Conservation (phyloP, 2,888 invertebrate species). For the Dasypolia templi region DNA sequence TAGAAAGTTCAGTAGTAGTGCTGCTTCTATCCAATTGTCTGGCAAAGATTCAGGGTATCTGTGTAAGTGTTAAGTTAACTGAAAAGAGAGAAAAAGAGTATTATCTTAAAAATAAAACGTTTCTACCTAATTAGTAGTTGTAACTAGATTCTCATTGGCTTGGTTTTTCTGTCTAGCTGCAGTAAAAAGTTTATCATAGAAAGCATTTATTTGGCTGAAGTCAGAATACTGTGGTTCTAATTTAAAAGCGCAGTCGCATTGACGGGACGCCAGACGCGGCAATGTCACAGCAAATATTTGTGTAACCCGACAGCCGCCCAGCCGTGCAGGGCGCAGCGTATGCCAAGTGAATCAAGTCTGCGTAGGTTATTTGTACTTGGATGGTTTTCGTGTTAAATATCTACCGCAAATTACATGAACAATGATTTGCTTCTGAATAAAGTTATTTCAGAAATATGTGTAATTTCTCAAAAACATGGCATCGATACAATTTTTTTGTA, state of each 20-base stretch:
- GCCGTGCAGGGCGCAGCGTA: constrained; percentile 22
- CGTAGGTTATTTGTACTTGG: constrained; percentile 16
- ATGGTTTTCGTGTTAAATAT: background rate
- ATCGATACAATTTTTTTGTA: background rate
- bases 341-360: constrained; percentile 32
- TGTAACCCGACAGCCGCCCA: constrained; percentile 45
- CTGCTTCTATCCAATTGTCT: constrained; percentile 49
- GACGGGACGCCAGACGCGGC: constrained; percentile 51
- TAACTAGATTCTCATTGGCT: constrained; percentile 3
- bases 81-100: constrained; percentile 13
- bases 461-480: background rate
- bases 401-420: background rate
- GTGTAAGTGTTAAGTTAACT: constrained; percentile 33
- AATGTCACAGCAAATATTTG: constrained; percentile 67
- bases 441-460: background rate
- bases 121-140: constrained; percentile 29
- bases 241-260: constrained; percentile 33
- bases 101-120: constrained; percentile 27
- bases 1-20: constrained; percentile 46
- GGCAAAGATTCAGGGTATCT: constrained; percentile 29
- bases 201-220: background rate
- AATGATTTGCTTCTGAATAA: background rate
- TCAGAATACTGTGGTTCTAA: constrained; percentile 4
- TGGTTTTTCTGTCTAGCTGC: background rate
- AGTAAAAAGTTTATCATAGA: background rate